Conservation (phyloP, 2,888 invertebrate species). For the Harmothoe impar region DNA sequence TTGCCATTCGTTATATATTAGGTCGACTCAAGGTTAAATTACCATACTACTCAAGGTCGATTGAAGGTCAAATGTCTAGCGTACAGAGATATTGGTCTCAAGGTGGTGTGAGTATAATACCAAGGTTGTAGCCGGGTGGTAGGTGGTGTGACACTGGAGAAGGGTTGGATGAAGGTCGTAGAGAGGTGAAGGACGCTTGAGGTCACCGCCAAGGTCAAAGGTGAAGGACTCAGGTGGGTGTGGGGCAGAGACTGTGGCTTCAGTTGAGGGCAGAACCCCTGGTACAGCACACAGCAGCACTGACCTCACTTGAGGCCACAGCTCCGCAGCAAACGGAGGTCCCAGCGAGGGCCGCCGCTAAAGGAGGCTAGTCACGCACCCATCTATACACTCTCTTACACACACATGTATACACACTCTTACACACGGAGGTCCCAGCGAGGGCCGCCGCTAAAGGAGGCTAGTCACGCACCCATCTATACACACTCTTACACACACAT, state of each 20-base stretch:
- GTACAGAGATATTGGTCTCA: constrained; percentile 17
- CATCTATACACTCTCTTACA: background rate
- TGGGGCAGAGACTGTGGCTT: constrained; percentile 63
- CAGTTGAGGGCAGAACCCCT: constrained; percentile 69
- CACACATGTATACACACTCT: too few species aligned
- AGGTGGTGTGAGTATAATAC: constrained; percentile 51
- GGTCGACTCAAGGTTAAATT: constrained; percentile 38
- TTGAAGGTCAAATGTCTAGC: constrained; percentile 8
- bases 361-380: background rate
- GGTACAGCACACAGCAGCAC: constrained; percentile 69
- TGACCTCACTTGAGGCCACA: constrained; percentile 71
- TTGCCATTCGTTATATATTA: background rate
- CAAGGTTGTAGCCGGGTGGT: constrained; percentile 58
- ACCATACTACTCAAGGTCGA: background rate
- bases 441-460: constrained; percentile 52
- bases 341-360: constrained; percentile 58
- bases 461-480: background rate
- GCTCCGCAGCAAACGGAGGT: constrained; percentile 45
- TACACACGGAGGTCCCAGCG: constrained; percentile 37
- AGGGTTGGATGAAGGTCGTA: constrained; percentile 62
- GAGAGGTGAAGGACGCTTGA: constrained; percentile 58
- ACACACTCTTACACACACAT: too few species aligned
- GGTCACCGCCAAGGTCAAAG: constrained; percentile 58
- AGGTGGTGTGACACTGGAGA: constrained; percentile 56
- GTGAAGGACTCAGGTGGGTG: constrained; percentile 60